Percentiles rank a stretch among this genome's conserved stretches.
Evolutionary conservation across 2,113 vertebrate species (phyloP).

Genomic region (Anhinga rufa): DNA sequence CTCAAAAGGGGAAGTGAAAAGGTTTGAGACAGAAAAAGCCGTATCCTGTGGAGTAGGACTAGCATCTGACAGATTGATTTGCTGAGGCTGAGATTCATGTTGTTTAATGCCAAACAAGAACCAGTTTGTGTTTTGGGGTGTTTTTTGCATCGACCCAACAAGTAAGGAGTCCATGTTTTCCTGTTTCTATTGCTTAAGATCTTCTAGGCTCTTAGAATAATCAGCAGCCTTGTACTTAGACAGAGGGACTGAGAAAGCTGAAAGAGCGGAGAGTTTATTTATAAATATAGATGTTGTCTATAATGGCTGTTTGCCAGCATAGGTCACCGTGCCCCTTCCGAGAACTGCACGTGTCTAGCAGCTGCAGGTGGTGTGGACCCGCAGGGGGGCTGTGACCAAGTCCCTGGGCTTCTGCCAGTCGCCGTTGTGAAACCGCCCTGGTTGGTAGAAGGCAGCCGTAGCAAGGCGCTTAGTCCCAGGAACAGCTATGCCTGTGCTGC

Average conservation of each 20-base stretch:
- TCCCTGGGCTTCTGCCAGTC: neutral
- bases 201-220: neutral
- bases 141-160: neutral
- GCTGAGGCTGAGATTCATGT: neutral
- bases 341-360: neutral
- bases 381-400: neutral
- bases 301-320: neutral
- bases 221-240: neutral
- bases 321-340: neutral
- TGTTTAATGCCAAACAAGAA: neutral
- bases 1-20: neutral
- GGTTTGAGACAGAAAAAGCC: neutral
- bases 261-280: neutral
- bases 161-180: neutral
- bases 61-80: neutral
- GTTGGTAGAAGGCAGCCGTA: neutral
- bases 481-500: neutral
- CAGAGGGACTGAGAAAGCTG: neutral
- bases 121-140: neutral
- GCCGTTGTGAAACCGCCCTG: neutral
- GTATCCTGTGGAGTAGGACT: neutral
- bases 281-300: neutral
- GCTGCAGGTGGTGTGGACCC: neutral
- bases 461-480: neutral
- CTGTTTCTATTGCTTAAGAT: neutral